Evolutionary conservation across 2,888 invertebrate species (phyloP).

Genomic region (Thecophora atra): DNA sequence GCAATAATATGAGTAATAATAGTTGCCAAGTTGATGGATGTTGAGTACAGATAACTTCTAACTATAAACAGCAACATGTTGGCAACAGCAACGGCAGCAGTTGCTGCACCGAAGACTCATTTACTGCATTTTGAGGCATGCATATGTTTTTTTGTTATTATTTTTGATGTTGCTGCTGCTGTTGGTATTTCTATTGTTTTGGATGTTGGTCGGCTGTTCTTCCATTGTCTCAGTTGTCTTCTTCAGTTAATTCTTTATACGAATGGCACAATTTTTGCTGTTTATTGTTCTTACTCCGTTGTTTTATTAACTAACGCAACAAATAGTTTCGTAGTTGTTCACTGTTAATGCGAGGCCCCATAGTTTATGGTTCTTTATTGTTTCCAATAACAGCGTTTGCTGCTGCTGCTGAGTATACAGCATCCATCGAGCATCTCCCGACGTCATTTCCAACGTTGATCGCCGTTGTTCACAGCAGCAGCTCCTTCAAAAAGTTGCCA

Average conservation of each 20-base stretch:
- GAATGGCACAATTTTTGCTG: background rate
- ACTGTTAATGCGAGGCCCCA: background rate
- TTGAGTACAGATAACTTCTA: conserved; percentile 4
- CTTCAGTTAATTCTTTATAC: background rate
- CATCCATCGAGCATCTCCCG: background rate
- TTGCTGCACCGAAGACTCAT: background rate
- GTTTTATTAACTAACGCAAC: background rate
- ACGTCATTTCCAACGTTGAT: background rate
- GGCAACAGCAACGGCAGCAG: conserved; percentile 10
- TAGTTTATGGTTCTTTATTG: background rate
- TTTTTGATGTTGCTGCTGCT: conserved; percentile 6
- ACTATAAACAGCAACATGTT: background rate
- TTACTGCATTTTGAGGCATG: conserved; percentile 16
- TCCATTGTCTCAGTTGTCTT: background rate
- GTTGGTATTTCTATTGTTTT: background rate
- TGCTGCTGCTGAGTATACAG: background rate
- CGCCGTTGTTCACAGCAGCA: background rate
- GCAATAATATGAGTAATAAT: conserved; percentile 9
- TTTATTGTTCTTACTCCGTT: background rate
- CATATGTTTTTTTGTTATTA: conserved; percentile 15
- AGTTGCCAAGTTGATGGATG: conserved; percentile 21
- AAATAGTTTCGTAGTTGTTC: background rate
- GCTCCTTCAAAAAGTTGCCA: background rate
- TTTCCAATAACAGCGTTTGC: background rate
- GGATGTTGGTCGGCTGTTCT: background rate